A percentile compares a stretch with the other conserved stretches of the same genome.
Conservation (phyloP, 2,797 vertebrate genomes). For the Erethizon dorsatum region DNA sequence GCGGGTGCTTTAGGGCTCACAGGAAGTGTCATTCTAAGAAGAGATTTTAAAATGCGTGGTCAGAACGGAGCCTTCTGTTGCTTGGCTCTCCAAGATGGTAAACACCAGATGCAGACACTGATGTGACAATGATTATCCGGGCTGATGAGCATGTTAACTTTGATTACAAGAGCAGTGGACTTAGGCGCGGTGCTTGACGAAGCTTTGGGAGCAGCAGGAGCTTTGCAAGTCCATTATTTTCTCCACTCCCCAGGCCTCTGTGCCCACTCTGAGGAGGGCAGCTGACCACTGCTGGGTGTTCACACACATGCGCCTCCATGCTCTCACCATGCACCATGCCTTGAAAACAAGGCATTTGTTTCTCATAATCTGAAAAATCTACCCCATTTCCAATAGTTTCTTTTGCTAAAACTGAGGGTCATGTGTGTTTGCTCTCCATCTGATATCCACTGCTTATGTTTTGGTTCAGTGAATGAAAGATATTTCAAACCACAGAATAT, state of each 20-base stretch:
- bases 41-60: slow-evolving; percentile 55
- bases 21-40: slow-evolving; percentile 68
- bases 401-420: background rate
- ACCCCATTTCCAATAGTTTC: background rate
- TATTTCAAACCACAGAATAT: background rate
- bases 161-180: slow-evolving; percentile 42
- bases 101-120: slow-evolving; percentile 76
- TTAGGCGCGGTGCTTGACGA: background rate
- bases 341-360: background rate
- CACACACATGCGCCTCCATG: background rate
- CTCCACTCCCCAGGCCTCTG: background rate
- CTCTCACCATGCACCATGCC: background rate
- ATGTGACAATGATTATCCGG: slow-evolving; percentile 55
- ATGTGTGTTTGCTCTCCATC: background rate
- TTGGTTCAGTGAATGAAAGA: background rate
- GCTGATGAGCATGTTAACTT: slow-evolving; percentile 70
- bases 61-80: slow-evolving; percentile 74
- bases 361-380: background rate
- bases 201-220: background rate
- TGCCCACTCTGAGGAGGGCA: background rate
- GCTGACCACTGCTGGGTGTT: background rate
- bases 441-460: background rate
- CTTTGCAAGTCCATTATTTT: background rate
- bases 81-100: slow-evolving; percentile 71
- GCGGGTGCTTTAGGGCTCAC: background rate